phyloP scores from a whole-genome alignment of 2,888 invertebrate species.

The Drosophila rellima region DNA sequence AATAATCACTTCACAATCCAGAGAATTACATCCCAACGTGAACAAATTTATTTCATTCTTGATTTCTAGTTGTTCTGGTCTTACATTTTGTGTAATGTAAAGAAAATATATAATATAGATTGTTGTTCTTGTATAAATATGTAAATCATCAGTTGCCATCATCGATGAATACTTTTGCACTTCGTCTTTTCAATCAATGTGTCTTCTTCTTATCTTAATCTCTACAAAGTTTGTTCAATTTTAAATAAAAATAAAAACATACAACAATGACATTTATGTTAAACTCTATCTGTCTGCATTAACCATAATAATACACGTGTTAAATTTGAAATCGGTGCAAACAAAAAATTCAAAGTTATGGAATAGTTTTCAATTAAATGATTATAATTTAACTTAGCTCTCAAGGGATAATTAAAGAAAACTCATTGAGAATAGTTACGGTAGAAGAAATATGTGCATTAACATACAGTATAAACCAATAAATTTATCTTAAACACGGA shows the following conservation, averaged over 20 bases:
- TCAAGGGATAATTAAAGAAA: conserved; percentile 17
- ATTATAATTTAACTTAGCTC: conserved; percentile 4
- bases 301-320: conserved; percentile 67
- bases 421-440: conserved; percentile 1
- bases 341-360: neutral
- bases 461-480: conserved; percentile 17
- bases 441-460: conserved; percentile 3
- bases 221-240: conserved; percentile 22
- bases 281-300: conserved; percentile 43
- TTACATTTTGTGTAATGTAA: conserved; percentile 48
- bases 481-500: conserved; percentile 26
- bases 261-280: conserved; percentile 26
- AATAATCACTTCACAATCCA: neutral
- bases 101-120: conserved; percentile 53
- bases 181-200: conserved; percentile 19
- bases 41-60: conserved; percentile 60
- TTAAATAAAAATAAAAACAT: conserved; percentile 20
- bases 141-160: conserved; percentile 23
- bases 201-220: conserved; percentile 8
- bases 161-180: conserved; percentile 14
- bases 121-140: conserved; percentile 44
- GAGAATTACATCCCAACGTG: conserved; percentile 30
- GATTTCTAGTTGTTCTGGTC: conserved; percentile 36
- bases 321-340: conserved; percentile 26
- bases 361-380: conserved; percentile 8